These are phyloP conservation scores for Luscinia luscinia DNA, from an alignment of 2,797 vertebrate species.

Conservation along the genomic window DNA sequence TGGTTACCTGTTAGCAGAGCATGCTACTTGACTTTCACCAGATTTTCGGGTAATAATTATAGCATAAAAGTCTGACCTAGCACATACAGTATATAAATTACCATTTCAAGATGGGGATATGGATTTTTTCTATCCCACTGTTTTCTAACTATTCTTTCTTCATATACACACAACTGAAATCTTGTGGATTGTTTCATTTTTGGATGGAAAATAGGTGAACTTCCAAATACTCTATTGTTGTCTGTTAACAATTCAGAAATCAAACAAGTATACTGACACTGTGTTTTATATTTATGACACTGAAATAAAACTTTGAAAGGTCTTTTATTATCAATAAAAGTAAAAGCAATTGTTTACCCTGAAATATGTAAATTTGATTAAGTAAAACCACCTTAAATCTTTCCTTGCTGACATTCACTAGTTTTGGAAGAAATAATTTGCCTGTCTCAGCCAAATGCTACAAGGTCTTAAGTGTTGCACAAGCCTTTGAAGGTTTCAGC, in stretches of 20 bases:
- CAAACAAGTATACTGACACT: not conserved
- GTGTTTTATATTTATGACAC: not conserved
- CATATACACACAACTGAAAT: not conserved
- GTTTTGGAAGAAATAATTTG: not conserved
- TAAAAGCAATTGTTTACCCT: not conserved
- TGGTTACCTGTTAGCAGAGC: slow-evolving; percentile 2
- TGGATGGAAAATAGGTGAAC: not conserved
- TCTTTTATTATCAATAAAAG: not conserved
- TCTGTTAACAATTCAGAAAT: not conserved
- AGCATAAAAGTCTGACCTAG: not conserved
- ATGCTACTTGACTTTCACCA: not conserved
- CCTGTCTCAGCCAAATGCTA: not conserved
- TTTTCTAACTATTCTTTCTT: not conserved
- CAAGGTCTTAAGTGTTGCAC: not conserved
- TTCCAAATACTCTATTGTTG: not conserved
- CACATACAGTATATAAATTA: not conserved
- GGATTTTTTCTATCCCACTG: slow-evolving; percentile 8
- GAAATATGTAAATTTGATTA: not conserved
- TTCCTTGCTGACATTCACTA: not conserved
- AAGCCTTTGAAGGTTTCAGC: slow-evolving; percentile 38
- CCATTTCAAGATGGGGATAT: not conserved
- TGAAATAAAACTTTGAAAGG: not conserved
- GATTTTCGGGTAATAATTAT: slow-evolving; percentile 24
- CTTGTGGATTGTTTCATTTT: not conserved
- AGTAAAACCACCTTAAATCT: not conserved